A percentile compares a stretch with the other conserved stretches of the same genome.
These are phyloP conservation scores for Catostomus latipinnis DNA, from an alignment of 2,797 vertebrate species.

Conservation along the genomic window DNA sequence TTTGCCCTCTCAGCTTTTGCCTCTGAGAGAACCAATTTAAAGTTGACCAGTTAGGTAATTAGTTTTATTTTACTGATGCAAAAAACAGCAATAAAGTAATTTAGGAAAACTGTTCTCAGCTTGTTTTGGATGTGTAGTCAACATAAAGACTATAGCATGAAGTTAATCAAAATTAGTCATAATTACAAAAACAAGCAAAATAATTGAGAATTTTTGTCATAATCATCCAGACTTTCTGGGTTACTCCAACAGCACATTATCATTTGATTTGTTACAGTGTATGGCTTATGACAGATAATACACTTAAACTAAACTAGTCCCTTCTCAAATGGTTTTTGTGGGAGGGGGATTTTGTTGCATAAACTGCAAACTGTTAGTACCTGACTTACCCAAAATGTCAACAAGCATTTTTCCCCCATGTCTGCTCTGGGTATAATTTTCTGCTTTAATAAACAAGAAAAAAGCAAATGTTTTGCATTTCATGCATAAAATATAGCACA, in stretches of 20 bases:
- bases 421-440: conserved; percentile 9
- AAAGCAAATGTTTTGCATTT: conserved; percentile 11
- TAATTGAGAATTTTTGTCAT: too few species aligned
- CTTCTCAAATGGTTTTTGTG: background rate
- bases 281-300: conserved; percentile 3
- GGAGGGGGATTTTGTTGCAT: background rate
- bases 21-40: too few species aligned
- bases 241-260: conserved; percentile 19
- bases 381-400: conserved; percentile 10
- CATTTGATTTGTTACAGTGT: background rate
- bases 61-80: too few species aligned
- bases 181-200: too few species aligned
- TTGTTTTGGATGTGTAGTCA: too few species aligned
- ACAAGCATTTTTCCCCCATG: conserved; percentile 4
- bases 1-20: too few species aligned
- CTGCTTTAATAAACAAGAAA: conserved; percentile 18
- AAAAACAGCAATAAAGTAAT: too few species aligned
- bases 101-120: too few species aligned
- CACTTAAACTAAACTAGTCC: background rate
- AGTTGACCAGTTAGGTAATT: too few species aligned
- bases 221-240: conserved; percentile 11
- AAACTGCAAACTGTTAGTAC: background rate
- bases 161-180: too few species aligned
- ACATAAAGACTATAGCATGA: too few species aligned
- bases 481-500: conserved; percentile 4